Percentiles rank a stretch among this genome's conserved stretches.
phyloP scores from a whole-genome alignment of 2,888 invertebrate genomes.

The Drosophila eohydei region DNA sequence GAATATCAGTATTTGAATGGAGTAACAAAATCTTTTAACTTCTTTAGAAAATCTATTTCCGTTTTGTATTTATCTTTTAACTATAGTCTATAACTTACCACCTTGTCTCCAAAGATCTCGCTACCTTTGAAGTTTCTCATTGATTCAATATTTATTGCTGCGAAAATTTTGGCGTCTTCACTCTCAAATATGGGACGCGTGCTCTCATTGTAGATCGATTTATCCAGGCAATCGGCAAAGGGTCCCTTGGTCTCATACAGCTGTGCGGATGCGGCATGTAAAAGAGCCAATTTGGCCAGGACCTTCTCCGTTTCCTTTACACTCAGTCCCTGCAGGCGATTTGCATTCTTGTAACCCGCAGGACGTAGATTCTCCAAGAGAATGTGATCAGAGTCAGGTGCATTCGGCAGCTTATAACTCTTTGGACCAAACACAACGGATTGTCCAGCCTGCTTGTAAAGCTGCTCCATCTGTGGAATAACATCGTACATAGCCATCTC shows the following conservation, averaged over 20 bases:
- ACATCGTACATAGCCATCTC: constrained; percentile 66
- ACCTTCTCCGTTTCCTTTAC: constrained; percentile 69
- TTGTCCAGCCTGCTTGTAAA: constrained; percentile 59
- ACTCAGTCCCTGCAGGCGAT: constrained; percentile 75
- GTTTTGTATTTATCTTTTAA: background rate
- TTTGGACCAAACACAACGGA: constrained; percentile 62
- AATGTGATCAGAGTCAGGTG: constrained; percentile 52
- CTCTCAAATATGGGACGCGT: constrained; percentile 1
- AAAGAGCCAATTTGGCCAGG: constrained; percentile 75
- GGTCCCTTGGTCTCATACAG: constrained; percentile 59
- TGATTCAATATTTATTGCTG: background rate
- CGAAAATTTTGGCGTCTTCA: background rate
- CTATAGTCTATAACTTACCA: constrained; percentile 34
- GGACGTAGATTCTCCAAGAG: constrained; percentile 74
- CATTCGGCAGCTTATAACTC: constrained; percentile 45
- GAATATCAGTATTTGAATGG: background rate
- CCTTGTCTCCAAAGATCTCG: constrained; percentile 31
- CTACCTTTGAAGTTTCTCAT: constrained; percentile 23
- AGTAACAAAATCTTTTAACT: background rate
- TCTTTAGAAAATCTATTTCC: too few relatives aligned
- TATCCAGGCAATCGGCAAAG: constrained; percentile 38
- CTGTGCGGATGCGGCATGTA: constrained; percentile 82
- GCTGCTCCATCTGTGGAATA: constrained; percentile 57
- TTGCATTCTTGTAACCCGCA: constrained; percentile 69
- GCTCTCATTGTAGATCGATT: constrained; percentile 27